A percentile compares a stretch with the other conserved stretches of the same genome.
Evolutionary conservation across 2,113 vertebrate genomes (phyloP).

Genomic region (Ictalurus punctatus): DNA sequence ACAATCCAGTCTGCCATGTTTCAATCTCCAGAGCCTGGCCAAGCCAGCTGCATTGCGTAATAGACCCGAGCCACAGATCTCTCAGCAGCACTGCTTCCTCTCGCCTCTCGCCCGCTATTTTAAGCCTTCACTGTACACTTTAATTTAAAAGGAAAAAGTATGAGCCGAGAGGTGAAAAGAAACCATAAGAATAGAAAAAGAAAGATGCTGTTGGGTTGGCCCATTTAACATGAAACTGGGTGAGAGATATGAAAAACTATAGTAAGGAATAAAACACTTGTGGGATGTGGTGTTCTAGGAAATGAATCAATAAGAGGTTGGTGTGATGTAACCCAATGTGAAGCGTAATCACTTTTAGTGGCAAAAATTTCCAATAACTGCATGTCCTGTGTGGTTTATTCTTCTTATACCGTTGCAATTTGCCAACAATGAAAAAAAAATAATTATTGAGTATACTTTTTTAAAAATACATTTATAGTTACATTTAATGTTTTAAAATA

Average conservation of each 20-base stretch:
- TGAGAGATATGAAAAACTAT: background rate
- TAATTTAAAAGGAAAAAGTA: background rate
- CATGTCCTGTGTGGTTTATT: background rate
- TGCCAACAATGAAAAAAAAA: background rate
- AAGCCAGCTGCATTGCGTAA: conserved; percentile 65
- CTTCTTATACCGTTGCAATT: background rate
- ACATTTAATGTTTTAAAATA: too few species aligned
- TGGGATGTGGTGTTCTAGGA: background rate
- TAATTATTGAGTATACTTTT: too few species aligned
- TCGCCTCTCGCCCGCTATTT: conserved; percentile 65
- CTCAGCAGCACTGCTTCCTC: conserved; percentile 57
- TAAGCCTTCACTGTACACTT: conserved; percentile 58
- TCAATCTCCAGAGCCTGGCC: conserved; percentile 50
- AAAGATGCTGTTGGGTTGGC: conserved; percentile 1
- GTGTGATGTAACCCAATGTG: background rate
- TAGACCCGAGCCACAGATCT: conserved; percentile 57
- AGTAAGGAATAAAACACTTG: background rate
- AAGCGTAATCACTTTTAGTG: background rate
- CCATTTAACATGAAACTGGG: conserved; percentile 17
- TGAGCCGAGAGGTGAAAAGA: conserved; percentile 39
- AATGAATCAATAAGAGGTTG: background rate
- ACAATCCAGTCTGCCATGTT: conserved; percentile 44
- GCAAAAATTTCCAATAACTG: background rate
- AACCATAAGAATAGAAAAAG: background rate
- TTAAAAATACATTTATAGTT: background rate